Percentiles rank a stretch among this genome's conserved stretches.
Evolutionary conservation across 2,888 invertebrate species (phyloP).

Genomic region (Torymus texanus): DNA sequence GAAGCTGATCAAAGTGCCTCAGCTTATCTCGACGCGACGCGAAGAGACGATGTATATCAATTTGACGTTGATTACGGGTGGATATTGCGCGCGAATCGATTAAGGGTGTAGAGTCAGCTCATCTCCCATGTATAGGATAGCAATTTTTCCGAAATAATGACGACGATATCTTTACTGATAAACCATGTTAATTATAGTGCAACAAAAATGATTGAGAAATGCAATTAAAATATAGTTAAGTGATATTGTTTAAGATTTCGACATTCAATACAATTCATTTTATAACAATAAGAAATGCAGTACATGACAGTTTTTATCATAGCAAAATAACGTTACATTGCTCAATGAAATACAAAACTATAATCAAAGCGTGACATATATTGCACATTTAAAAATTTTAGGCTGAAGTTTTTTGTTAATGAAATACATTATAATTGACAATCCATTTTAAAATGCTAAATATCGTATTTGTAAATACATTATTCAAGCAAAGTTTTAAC

Average conservation of each 20-base stretch:
- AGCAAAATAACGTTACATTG: background rate
- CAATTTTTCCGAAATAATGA: slow-evolving; percentile 23
- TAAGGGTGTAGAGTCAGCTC: slow-evolving; percentile 29
- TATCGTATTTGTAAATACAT: slow-evolving; percentile 41
- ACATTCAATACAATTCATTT: background rate
- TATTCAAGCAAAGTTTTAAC: slow-evolving; percentile 9
- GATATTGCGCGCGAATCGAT: slow-evolving; percentile 12
- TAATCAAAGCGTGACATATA: background rate
- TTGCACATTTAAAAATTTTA: slow-evolving; percentile 2
- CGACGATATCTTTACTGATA: background rate
- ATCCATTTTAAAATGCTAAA: slow-evolving; percentile 7
- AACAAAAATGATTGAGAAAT: background rate
- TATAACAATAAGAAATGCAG: background rate
- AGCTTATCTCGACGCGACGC: slow-evolving; percentile 7
- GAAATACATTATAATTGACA: slow-evolving; percentile 10
- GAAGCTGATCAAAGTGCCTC: background rate
- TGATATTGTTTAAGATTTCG: background rate
- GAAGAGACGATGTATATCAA: slow-evolving; percentile 8
- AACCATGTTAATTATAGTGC: background rate
- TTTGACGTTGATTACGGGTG: slow-evolving; percentile 15
- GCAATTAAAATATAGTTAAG: background rate
- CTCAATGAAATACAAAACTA: background rate
- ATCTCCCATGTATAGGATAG: background rate
- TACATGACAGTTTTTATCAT: background rate
- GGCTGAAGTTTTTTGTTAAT: background rate